A percentile compares a stretch with the other conserved stretches of the same genome.
Conservation (phyloP, 2,113 vertebrate species). For the Cololabis saira region DNA sequence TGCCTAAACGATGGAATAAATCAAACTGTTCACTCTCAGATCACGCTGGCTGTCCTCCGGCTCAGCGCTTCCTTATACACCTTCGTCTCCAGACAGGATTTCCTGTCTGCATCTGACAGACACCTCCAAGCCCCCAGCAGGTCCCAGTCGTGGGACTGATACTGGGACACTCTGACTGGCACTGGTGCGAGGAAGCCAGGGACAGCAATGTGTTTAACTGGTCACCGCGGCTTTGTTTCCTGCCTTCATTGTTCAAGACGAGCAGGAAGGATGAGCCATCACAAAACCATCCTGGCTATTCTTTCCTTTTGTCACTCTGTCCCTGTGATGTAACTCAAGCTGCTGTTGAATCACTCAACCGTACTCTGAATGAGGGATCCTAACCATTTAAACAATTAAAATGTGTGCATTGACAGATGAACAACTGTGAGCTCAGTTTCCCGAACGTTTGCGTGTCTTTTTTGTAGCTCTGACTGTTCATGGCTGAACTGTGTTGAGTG, state of each 20-base stretch:
- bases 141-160: conserved; percentile 2
- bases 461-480: too few relatives aligned
- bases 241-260: conserved; percentile 54
- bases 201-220: not conserved
- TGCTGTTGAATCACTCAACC: not conserved
- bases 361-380: not conserved
- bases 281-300: not conserved
- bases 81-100: conserved; percentile 52
- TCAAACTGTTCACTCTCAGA: too few relatives aligned
- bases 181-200: conserved; percentile 18
- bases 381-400: not conserved
- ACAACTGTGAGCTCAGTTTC: too few relatives aligned
- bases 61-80: not conserved
- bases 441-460: too few relatives aligned
- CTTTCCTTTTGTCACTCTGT: conserved; percentile 12
- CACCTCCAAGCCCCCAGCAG: not conserved
- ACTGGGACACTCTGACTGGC: conserved; percentile 9
- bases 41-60: too few relatives aligned
- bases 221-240: conserved; percentile 43
- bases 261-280: conserved; percentile 65
- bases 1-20: too few relatives aligned
- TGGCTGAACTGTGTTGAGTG: too few relatives aligned
- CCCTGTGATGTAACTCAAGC: not conserved
- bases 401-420: not conserved
- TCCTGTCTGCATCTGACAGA: conserved; percentile 50